Evolutionary conservation across 2,113 vertebrate genomes (phyloP).

Genomic region (Cnemophilus loriae): DNA sequence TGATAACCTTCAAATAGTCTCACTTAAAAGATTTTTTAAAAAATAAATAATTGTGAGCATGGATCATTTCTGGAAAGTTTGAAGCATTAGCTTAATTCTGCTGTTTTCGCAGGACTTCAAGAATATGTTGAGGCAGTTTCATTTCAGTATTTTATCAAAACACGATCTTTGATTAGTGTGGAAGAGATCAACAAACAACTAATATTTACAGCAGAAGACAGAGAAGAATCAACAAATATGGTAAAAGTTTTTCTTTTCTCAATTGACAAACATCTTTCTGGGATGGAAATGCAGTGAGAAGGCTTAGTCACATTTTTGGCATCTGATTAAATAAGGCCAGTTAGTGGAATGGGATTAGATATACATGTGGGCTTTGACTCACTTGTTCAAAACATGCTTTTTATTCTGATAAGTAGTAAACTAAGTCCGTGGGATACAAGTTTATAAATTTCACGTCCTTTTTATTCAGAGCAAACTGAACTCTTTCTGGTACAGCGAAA

Average conservation of each 20-base stretch:
- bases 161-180: constrained; percentile 88
- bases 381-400: background rate
- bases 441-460: constrained; percentile 8
- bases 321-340: constrained; percentile 8
- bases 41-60: background rate
- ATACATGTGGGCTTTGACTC: background rate
- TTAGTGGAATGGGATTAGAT: background rate
- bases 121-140: constrained; percentile 96
- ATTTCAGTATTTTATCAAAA: constrained; percentile 94
- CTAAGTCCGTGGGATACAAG: background rate
- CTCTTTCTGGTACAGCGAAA: background rate
- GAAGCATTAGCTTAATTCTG: background rate
- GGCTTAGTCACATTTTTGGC: background rate
- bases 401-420: constrained; percentile 2
- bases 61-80: background rate
- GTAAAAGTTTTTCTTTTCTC: constrained; percentile 55
- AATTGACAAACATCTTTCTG: background rate
- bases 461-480: background rate
- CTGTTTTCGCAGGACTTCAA: constrained; percentile 83
- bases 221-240: constrained; percentile 70
- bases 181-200: constrained; percentile 92
- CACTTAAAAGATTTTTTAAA: background rate
- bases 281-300: background rate
- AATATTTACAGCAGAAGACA: constrained; percentile 79
- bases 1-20: background rate